Percentiles rank a stretch among this genome's conserved stretches.
Evolutionary conservation across 2,888 invertebrate species (phyloP).

Genomic region (Lymantria monacha): DNA sequence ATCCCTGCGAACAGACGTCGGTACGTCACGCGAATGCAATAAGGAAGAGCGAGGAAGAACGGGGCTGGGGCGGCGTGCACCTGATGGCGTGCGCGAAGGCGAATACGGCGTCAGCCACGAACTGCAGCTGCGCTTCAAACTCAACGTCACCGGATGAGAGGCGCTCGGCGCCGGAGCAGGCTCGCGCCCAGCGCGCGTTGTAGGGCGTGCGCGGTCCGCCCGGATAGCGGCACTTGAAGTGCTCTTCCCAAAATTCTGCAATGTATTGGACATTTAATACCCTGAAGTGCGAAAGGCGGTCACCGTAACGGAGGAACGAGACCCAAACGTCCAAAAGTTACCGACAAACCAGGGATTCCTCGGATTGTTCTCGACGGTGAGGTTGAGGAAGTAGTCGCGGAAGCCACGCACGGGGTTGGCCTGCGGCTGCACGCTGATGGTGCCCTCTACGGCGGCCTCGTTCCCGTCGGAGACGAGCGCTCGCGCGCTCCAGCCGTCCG

Average conservation of each 20-base stretch:
- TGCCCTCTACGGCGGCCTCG: conserved; percentile 89
- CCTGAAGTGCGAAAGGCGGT: not conserved
- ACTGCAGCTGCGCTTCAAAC: conserved; percentile 96
- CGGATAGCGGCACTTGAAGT: conserved; percentile 93
- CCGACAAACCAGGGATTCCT: conserved; percentile 98
- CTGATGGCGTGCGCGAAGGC: conserved; percentile 94
- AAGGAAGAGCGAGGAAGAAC: not conserved
- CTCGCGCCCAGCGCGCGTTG: conserved; percentile 85
- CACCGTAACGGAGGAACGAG: not conserved
- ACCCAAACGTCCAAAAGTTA: conserved; percentile 57
- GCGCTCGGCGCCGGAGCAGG: conserved; percentile 90
- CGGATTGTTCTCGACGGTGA: conserved; percentile 92
- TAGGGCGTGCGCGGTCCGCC: conserved; percentile 91
- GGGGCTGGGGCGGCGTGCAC: conserved; percentile 87
- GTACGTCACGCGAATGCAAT: not conserved
- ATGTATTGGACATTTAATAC: not conserved
- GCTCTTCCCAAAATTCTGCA: conserved; percentile 96
- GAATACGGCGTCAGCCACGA: conserved; percentile 97
- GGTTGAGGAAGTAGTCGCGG: conserved; percentile 91
- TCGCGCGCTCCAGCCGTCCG: conserved; percentile 97
- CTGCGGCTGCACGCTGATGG: conserved; percentile 96
- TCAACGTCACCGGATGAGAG: conserved; percentile 89
- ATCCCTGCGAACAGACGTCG: conserved; percentile 77
- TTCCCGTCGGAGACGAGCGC: conserved; percentile 92
- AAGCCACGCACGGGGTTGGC: conserved; percentile 94